A percentile compares a stretch with the other conserved stretches of the same genome.
These are phyloP conservation scores for Argyra leucocephala DNA, from an alignment of 2,888 invertebrate species.

Conservation along the genomic window DNA sequence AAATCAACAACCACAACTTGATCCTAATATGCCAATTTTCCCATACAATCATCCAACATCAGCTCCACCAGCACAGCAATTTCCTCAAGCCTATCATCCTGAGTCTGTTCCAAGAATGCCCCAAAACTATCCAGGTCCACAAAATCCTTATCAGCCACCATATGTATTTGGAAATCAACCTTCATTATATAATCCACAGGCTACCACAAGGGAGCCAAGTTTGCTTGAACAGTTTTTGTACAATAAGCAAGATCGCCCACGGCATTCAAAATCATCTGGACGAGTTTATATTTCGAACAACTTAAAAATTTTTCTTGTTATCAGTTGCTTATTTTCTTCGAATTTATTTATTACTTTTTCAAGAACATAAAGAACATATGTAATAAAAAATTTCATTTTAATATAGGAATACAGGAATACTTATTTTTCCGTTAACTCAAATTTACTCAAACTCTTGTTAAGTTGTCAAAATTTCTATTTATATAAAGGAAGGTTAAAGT, in stretches of 20 bases:
- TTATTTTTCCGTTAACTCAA: too few relatives aligned
- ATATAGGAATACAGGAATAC: too few relatives aligned
- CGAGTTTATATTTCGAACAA: conserved; percentile 30
- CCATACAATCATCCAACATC: conserved; percentile 39
- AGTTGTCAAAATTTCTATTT: too few relatives aligned
- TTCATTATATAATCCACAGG: conserved; percentile 35
- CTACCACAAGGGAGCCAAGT: conserved; percentile 40
- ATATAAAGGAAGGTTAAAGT: too few relatives aligned
- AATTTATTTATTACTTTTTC: not conserved
- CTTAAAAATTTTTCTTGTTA: not conserved
- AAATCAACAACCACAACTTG: conserved; percentile 33
- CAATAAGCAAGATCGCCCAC: conserved; percentile 21
- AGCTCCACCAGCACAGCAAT: conserved; percentile 42
- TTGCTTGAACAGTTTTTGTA: conserved; percentile 30
- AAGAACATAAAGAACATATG: not conserved
- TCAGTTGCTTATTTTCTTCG: not conserved
- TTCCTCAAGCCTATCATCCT: conserved; percentile 43
- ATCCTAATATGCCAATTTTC: conserved; percentile 41
- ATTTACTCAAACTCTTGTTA: too few relatives aligned
- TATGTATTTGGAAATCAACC: conserved; percentile 42
- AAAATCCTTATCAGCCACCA: conserved; percentile 41
- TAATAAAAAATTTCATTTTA: not conserved
- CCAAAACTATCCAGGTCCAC: conserved; percentile 35
- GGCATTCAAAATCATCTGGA: conserved; percentile 27
- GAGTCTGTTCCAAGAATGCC: conserved; percentile 40